These are phyloP conservation scores for Ariolimax columbianus DNA, from an alignment of 2,888 invertebrate genomes.

Conservation along the genomic window DNA sequence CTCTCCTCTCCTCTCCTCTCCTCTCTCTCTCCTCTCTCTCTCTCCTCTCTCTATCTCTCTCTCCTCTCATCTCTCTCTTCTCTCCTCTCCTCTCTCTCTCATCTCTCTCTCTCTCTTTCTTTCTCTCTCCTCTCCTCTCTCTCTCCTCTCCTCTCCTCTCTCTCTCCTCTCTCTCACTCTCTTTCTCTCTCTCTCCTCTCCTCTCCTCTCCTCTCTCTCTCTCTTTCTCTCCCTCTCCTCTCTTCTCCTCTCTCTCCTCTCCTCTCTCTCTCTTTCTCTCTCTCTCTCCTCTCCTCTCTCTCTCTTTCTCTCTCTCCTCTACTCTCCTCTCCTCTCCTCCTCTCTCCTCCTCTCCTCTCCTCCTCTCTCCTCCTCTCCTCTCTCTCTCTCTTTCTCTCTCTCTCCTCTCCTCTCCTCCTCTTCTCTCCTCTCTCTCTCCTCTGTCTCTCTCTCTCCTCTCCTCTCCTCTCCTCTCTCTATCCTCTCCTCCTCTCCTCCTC, in stretches of 20 bases:
- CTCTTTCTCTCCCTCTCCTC: neutral
- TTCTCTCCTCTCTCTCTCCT: neutral
- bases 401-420: neutral
- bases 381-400: constrained; percentile 8
- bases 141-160: too few relatives aligned
- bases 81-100: too few relatives aligned
- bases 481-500: neutral
- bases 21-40: too few relatives aligned
- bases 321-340: constrained; percentile 22
- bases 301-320: neutral
- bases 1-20: too few relatives aligned
- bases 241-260: too few relatives aligned
- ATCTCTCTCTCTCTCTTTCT: too few relatives aligned
- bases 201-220: neutral
- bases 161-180: too few relatives aligned
- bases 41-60: too few relatives aligned
- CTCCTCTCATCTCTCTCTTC: too few relatives aligned
- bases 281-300: neutral
- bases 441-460: neutral
- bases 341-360: constrained; percentile 23
- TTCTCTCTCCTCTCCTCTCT: too few relatives aligned
- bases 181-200: neutral
- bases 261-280: too few relatives aligned
- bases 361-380: neutral
- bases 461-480: neutral